Conservation (phyloP, 1,140 invertebrate species). For the Trichogramma pretiosum region DNA sequence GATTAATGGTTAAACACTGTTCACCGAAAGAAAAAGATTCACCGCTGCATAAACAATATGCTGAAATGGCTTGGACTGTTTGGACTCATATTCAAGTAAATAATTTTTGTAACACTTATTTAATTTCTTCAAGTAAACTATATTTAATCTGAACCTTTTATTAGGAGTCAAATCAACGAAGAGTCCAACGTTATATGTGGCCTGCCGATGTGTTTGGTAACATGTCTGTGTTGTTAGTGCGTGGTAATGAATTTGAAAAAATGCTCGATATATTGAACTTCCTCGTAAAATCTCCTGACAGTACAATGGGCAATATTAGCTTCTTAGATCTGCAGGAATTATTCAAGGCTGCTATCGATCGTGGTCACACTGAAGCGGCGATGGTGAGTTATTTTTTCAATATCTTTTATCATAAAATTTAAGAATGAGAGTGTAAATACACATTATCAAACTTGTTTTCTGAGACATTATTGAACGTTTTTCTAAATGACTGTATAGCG, state of each 20-base stretch:
- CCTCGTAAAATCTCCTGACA: constrained; percentile 10
- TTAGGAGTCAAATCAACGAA: constrained; percentile 14
- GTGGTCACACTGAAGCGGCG: constrained; percentile 15
- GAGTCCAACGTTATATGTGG: constrained; percentile 1
- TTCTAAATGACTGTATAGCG: too few relatives aligned
- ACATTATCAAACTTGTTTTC: too few relatives aligned
- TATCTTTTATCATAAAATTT: too few relatives aligned
- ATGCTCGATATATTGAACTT: constrained; percentile 19
- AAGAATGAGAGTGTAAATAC: too few relatives aligned
- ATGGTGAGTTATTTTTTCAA: constrained; percentile 25
- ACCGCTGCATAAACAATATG: constrained; percentile 16
- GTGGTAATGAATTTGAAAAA: constrained; percentile 22
- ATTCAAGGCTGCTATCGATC: constrained; percentile 22
- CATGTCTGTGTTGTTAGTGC: constrained; percentile 23
- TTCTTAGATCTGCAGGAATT: constrained; percentile 19
- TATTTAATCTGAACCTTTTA: neutral
- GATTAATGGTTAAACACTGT: constrained; percentile 20
- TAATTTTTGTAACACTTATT: constrained; percentile 5
- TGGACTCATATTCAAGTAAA: constrained; percentile 25
- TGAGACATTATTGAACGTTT: too few relatives aligned
- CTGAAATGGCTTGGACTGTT: constrained; percentile 22
- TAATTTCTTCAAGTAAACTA: neutral
- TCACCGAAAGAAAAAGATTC: constrained; percentile 25
- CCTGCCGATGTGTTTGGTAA: constrained; percentile 4
- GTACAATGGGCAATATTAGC: constrained; percentile 17